Evolutionary conservation across 2,113 vertebrate species (phyloP).

Genomic region (Phycodurus eques): DNA sequence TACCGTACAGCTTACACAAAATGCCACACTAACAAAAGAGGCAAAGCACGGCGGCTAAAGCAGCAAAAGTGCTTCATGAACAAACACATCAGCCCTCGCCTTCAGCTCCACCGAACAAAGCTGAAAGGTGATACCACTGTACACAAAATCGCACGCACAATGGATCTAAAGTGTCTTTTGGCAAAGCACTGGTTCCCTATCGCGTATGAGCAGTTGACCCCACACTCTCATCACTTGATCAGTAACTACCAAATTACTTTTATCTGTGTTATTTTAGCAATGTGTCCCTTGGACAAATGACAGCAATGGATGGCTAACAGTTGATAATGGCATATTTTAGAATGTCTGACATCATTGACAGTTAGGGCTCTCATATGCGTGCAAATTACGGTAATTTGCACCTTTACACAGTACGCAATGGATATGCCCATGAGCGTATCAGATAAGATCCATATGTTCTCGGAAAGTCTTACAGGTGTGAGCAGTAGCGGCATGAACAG

Average conservation of each 20-base stretch:
- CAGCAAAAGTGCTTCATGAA: slow-evolving; percentile 41
- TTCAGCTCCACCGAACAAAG: slow-evolving; percentile 17
- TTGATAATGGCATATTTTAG: background rate
- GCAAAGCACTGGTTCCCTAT: slow-evolving; percentile 23
- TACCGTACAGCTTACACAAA: slow-evolving; percentile 62
- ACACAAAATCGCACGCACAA: background rate
- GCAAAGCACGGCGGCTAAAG: slow-evolving; percentile 39
- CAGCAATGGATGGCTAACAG: background rate
- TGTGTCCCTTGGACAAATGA: slow-evolving; percentile 23
- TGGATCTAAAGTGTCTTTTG: slow-evolving; percentile 17
- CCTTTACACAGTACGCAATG: background rate
- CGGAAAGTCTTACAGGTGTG: background rate
- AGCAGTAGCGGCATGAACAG: background rate
- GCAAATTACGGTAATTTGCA: background rate
- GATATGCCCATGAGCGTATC: background rate
- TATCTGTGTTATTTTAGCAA: slow-evolving; percentile 42
- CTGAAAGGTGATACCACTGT: slow-evolving; percentile 14
- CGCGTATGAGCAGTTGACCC: slow-evolving; percentile 21
- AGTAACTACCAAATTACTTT: slow-evolving; percentile 52
- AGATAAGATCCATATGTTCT: background rate
- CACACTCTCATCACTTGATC: slow-evolving; percentile 34
- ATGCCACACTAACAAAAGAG: slow-evolving; percentile 55
- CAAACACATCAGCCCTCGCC: slow-evolving; percentile 23
- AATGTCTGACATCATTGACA: slow-evolving; percentile 2
- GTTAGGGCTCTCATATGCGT: background rate